phyloP scores from a whole-genome alignment of 2,888 invertebrate genomes.

The Agrotis puta region DNA sequence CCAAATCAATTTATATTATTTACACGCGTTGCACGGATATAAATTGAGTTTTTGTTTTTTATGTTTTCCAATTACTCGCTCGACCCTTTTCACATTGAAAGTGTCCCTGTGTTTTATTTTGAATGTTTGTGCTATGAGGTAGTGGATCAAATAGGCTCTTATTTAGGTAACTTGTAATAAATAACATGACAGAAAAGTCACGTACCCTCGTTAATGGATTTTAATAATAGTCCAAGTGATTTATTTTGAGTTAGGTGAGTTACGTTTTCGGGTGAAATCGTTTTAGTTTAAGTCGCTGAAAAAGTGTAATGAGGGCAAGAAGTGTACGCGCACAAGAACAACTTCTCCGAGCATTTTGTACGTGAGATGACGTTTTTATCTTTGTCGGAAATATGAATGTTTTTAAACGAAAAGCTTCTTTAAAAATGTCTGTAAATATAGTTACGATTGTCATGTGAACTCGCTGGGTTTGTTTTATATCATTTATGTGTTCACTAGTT shows the following conservation, averaged over 20 bases:
- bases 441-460: slow-evolving; percentile 39
- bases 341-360: slow-evolving; percentile 17
- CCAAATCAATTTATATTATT: slow-evolving; percentile 79
- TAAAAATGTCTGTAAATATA: slow-evolving; percentile 9
- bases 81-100: slow-evolving; percentile 69
- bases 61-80: slow-evolving; percentile 75
- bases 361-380: slow-evolving; percentile 24
- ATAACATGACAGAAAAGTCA: slow-evolving; percentile 41
- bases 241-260: slow-evolving; percentile 23
- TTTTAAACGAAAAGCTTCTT: slow-evolving; percentile 28
- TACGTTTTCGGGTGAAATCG: slow-evolving; percentile 18
- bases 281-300: slow-evolving; percentile 18
- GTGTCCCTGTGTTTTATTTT: slow-evolving; percentile 66
- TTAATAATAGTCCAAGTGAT: slow-evolving; percentile 39
- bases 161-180: slow-evolving; percentile 52
- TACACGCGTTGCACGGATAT: slow-evolving; percentile 70
- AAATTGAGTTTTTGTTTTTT: slow-evolving; percentile 78
- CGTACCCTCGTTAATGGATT: slow-evolving; percentile 35
- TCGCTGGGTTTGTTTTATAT: slow-evolving; percentile 63
- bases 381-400: slow-evolving; percentile 21
- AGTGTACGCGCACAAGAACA: slow-evolving; percentile 19
- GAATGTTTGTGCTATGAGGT: slow-evolving; percentile 62
- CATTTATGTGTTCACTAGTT: slow-evolving; percentile 71
- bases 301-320: slow-evolving; percentile 28
- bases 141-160: slow-evolving; percentile 53